Evolutionary conservation across 2,797 vertebrate species (phyloP).

Genomic region (Falco naumanni): DNA sequence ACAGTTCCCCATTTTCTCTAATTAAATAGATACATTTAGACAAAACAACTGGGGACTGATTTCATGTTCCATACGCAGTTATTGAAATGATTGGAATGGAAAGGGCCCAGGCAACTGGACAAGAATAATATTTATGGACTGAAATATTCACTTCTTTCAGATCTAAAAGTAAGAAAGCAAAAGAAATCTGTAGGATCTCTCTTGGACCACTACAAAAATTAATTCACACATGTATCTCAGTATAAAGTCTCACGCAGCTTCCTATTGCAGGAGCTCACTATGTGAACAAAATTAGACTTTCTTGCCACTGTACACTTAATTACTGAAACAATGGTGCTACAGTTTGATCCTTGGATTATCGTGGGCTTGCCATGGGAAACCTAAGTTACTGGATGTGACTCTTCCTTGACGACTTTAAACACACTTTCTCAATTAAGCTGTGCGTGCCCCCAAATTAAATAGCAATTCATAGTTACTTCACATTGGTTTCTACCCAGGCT

Average conservation of each 20-base stretch:
- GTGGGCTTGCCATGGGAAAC: background rate
- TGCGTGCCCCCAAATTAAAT: conserved; percentile 25
- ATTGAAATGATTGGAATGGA: background rate
- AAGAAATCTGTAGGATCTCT: background rate
- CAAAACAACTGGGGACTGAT: background rate
- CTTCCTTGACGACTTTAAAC: background rate
- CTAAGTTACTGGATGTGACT: background rate
- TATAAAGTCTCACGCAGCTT: background rate
- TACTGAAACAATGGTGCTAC: conserved; percentile 17
- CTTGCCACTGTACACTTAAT: background rate
- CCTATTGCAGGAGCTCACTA: background rate
- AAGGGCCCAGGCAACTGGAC: background rate
- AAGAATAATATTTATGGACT: background rate
- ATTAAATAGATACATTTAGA: background rate
- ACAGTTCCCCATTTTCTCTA: background rate
- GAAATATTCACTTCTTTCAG: background rate
- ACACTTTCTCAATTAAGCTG: conserved; percentile 42
- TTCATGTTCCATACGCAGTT: background rate
- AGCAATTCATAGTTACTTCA: conserved; percentile 37
- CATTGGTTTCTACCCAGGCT: conserved; percentile 48
- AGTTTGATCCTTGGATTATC: background rate
- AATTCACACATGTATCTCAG: background rate
- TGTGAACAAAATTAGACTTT: background rate
- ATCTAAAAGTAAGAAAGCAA: background rate
- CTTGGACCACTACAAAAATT: background rate